These are phyloP conservation scores for Ectropis crepuscularia DNA, from an alignment of 2,888 invertebrate species.

Conservation along the genomic window DNA sequence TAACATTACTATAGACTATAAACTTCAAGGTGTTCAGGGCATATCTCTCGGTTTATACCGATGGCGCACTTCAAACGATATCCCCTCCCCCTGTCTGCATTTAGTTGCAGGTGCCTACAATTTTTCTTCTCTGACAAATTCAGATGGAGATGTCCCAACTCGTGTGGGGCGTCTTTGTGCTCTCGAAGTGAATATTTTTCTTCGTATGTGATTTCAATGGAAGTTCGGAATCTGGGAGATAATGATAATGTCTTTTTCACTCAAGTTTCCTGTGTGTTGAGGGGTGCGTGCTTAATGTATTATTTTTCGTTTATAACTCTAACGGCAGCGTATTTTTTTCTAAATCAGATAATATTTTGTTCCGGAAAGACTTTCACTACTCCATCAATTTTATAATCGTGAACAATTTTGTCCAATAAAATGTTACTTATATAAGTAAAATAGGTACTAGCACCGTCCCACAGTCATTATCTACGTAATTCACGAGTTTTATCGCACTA, in stretches of 20 bases:
- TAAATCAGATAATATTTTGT: no score
- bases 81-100: constrained; percentile 56
- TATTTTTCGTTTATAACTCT: constrained; percentile 4
- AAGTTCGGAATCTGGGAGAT: constrained; percentile 35
- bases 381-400: no score
- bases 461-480: no score
- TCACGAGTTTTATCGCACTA: no score
- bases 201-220: constrained; percentile 33
- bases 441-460: no score
- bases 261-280: constrained; percentile 25
- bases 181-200: constrained; percentile 35
- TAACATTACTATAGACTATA: no score
- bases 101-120: constrained; percentile 81
- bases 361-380: no score
- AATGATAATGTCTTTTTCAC: constrained; percentile 42
- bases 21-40: no score
- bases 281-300: constrained; percentile 9
- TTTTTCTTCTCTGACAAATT: constrained; percentile 78
- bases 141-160: constrained; percentile 61
- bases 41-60: no score
- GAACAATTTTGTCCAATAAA: no score
- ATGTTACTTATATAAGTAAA: no score
- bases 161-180: constrained; percentile 53
- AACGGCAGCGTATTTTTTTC: no score
- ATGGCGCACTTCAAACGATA: constrained; percentile 75